Base-by-base conservation (phyloP, 2,888 invertebrate genomes). In the Andrena minutula region DNA sequence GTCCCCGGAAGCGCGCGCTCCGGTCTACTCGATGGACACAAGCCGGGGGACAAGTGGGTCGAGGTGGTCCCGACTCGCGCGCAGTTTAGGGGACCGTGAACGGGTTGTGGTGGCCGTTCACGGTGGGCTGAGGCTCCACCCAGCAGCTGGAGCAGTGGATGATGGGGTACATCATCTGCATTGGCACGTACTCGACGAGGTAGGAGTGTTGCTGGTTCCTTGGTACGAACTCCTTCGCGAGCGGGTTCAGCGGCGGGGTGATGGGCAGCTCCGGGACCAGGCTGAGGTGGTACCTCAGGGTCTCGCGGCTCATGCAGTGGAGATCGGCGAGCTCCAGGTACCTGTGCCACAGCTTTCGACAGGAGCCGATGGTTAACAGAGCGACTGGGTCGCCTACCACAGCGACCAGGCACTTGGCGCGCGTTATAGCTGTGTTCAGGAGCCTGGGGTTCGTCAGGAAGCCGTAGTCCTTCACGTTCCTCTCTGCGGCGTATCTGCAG, bases 311-410 rank as follows among this genome's bases (percentile, higher is more conserved):
- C 61, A 90, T 89, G 12, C 93, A 90, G 64, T 88, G 77, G n/a
- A 93, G 70, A 64, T 86, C 76, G 0, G 92, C 89, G 4, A 80
- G 75, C 0, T 96, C 96, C 82, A 98, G 95, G 92, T 97, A 97
- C 71, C 96, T 95, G 91, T 97, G 97, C 98, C 98, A 98, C 0
- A 97, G 95, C 94, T 97, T 96, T 84, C 97, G 95, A 93, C 97
- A 97, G 80, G 96, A 95, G 7, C 98, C 98, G 66, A 97, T 95
- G 0, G 97, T 96, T 89, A 97, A 97, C 10, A 98, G 94, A 0
- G 97, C 97, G 0, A 97, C 96, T 0, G 98, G 97, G 94, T 98
- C 98, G 0, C 98, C 98, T 1, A 98, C 97, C 16, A 98, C 97
- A 2, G 97, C 97, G 0, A 98, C 97, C 65, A 97, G 94, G 88